phyloP scores from a whole-genome alignment of 2,113 vertebrate species.

The Gobiocypris rarus region DNA sequence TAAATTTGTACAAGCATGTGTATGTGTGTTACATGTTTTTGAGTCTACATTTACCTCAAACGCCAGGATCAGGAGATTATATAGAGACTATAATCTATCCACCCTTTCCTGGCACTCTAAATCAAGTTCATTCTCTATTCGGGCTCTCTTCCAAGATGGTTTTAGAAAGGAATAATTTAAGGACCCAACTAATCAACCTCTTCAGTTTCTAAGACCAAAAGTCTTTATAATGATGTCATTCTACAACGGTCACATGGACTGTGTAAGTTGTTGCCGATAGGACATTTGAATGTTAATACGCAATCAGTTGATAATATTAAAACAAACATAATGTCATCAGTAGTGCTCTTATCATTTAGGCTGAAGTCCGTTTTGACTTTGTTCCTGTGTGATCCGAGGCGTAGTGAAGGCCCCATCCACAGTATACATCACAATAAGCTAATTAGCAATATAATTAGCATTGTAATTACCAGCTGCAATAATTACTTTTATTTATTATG shows the following conservation, averaged over 20 bases:
- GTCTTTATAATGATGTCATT: constrained; percentile 11
- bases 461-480: constrained; percentile 81
- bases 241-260: neutral
- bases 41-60: neutral
- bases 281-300: constrained; percentile 36
- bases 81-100: constrained; percentile 24
- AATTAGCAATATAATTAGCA: constrained; percentile 82
- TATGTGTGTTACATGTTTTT: constrained; percentile 2
- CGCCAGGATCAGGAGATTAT: neutral
- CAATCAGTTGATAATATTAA: constrained; percentile 38
- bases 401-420: constrained; percentile 66
- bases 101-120: neutral
- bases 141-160: neutral
- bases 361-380: constrained; percentile 46
- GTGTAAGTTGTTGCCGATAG: neutral
- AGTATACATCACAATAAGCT: constrained; percentile 74
- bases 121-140: constrained; percentile 11
- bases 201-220: neutral
- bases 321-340: constrained; percentile 2
- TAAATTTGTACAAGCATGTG: neutral
- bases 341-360: constrained; percentile 22
- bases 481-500: constrained; percentile 78
- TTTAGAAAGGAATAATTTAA: constrained; percentile 31
- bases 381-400: constrained; percentile 59
- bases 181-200: constrained; percentile 13